Evolutionary conservation across 1,140 invertebrate genomes (phyloP).

Genomic region (Helicoverpa armigera): DNA sequence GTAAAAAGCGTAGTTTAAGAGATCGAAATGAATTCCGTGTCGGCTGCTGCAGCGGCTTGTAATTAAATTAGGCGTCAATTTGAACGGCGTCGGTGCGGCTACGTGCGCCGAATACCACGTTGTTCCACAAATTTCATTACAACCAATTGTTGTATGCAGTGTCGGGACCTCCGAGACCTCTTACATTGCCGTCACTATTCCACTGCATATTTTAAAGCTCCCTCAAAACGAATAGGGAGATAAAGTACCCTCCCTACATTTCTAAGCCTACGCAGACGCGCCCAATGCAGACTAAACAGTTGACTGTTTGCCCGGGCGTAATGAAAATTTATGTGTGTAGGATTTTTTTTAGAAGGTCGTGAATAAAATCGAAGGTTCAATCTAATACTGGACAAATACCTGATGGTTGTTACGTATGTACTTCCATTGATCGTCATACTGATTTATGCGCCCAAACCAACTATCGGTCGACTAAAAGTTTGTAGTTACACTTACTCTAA

Average conservation of each 20-base stretch:
- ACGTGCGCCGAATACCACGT: slow-evolving; percentile 74
- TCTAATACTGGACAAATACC: too few relatives aligned
- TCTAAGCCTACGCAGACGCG: too few relatives aligned
- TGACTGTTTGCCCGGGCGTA: too few relatives aligned
- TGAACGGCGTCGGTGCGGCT: slow-evolving; percentile 62
- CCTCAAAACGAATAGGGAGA: not conserved
- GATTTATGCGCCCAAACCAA: too few relatives aligned
- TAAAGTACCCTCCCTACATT: too few relatives aligned
- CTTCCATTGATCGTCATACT: too few relatives aligned
- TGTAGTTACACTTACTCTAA: not conserved
- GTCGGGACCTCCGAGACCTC: slow-evolving; percentile 6
- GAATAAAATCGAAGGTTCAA: too few relatives aligned
- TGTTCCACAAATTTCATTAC: slow-evolving; percentile 78
- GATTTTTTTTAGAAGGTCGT: too few relatives aligned
- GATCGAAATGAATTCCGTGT: slow-evolving; percentile 59
- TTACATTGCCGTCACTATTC: slow-evolving; percentile 8
- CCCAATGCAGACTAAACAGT: too few relatives aligned
- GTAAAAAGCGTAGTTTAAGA: slow-evolving; percentile 53
- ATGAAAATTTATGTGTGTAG: too few relatives aligned
- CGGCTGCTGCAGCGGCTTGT: slow-evolving; percentile 57
- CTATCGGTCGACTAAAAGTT: too few relatives aligned
- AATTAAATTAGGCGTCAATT: slow-evolving; percentile 81
- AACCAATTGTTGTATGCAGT: slow-evolving; percentile 63
- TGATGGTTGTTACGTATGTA: too few relatives aligned
- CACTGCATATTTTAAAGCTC: slow-evolving; percentile 14